These are phyloP conservation scores for Amblyraja radiata DNA, from an alignment of 2,797 vertebrate genomes.

Conservation along the genomic window DNA sequence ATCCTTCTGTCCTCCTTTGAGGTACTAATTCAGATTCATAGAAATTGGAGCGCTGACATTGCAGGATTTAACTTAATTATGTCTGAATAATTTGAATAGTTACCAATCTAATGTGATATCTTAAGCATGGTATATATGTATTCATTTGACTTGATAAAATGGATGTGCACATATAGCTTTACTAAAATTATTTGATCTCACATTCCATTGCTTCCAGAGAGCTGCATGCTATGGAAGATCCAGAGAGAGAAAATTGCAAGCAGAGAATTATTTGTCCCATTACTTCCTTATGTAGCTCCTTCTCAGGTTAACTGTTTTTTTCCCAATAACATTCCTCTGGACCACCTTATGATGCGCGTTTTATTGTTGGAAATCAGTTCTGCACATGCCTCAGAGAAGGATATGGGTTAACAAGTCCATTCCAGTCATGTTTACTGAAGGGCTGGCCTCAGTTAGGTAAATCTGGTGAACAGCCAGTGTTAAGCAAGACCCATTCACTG, in stretches of 20 bases:
- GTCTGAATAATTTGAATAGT: not conserved
- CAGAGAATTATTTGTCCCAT: too few relatives aligned
- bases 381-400: too few relatives aligned
- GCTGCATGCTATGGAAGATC: not conserved
- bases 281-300: too few relatives aligned
- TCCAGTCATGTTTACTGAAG: not conserved
- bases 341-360: too few relatives aligned
- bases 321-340: too few relatives aligned
- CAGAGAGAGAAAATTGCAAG: not conserved
- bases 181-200: not conserved
- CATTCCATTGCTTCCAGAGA: not conserved
- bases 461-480: not conserved
- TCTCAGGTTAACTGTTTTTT: too few relatives aligned
- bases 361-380: too few relatives aligned
- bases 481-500: too few relatives aligned
- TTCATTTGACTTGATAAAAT: not conserved
- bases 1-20: not conserved
- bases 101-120: not conserved
- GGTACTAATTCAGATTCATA: not conserved
- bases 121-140: not conserved
- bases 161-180: not conserved
- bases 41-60: not conserved
- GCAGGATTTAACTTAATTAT: not conserved
- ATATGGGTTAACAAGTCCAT: too few relatives aligned
- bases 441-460: not conserved